Percentiles rank a stretch among this genome's conserved stretches.
These are phyloP conservation scores for Gymnodraco acuticeps DNA, from an alignment of 2,797 vertebrate species.

Conservation along the genomic window DNA sequence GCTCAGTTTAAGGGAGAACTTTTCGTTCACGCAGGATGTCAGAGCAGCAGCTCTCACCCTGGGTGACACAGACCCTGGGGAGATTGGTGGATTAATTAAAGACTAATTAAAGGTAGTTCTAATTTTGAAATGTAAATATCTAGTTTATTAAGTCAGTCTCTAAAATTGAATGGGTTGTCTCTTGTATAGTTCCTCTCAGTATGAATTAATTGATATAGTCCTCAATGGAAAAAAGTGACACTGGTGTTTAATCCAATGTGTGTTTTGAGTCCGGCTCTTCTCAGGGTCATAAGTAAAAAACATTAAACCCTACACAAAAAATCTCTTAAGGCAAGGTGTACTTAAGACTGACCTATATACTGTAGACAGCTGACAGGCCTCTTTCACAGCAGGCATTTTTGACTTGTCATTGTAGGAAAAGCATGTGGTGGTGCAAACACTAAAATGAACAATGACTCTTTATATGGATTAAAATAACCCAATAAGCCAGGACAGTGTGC, in stretches of 20 bases:
- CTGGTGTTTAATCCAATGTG: not conserved
- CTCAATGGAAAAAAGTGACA: slow-evolving; percentile 1
- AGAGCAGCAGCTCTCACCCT: slow-evolving; percentile 45
- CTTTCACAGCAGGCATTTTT: slow-evolving; percentile 20
- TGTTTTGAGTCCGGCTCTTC: not conserved
- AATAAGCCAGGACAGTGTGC: slow-evolving; percentile 20
- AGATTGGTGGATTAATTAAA: slow-evolving; percentile 59
- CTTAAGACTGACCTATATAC: not conserved
- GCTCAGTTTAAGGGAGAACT: slow-evolving; percentile 62
- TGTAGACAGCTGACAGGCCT: not conserved
- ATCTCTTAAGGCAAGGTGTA: not conserved
- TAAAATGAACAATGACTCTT: not conserved
- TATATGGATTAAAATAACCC: not conserved
- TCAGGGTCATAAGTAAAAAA: not conserved
- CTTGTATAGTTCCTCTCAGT: slow-evolving; percentile 9
- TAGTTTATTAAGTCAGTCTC: slow-evolving; percentile 34
- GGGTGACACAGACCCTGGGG: slow-evolving; percentile 15
- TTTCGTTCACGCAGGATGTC: slow-evolving; percentile 50
- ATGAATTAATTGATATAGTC: slow-evolving; percentile 4
- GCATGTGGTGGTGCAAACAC: not conserved
- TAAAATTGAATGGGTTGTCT: slow-evolving; percentile 7
- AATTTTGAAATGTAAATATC: slow-evolving; percentile 38
- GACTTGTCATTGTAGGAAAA: slow-evolving; percentile 4
- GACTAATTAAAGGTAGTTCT: slow-evolving; percentile 36
- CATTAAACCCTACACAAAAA: not conserved